Conservation (phyloP, 2,113 vertebrate species). For the Apaloderma vittatum region DNA sequence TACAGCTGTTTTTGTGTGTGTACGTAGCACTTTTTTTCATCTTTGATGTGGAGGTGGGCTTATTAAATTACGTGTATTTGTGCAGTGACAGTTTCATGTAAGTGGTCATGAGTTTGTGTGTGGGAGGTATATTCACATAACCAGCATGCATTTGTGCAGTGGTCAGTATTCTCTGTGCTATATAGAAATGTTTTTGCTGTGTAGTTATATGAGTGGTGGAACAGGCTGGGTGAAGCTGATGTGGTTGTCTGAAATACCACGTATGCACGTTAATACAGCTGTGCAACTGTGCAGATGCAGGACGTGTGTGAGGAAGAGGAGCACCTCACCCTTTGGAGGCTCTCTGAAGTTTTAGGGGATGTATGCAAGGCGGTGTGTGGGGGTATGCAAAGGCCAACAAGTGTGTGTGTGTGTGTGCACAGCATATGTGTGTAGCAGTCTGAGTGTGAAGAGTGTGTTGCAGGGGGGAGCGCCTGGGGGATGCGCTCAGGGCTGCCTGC, state of each 20-base stretch:
- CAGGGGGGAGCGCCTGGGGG: not conserved
- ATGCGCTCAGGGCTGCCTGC: not conserved
- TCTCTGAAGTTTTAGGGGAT: not conserved
- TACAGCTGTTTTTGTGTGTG: not conserved
- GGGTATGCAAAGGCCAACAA: not conserved
- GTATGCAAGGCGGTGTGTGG: rapidly evolving
- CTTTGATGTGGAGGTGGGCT: not conserved
- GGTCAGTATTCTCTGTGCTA: not conserved
- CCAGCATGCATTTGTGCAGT: not conserved
- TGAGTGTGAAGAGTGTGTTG: not conserved
- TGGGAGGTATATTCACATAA: not conserved
- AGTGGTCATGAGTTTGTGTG: not conserved
- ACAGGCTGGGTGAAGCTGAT: not conserved
- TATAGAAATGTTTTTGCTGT: not conserved
- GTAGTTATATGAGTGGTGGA: not conserved
- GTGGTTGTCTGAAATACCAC: not conserved
- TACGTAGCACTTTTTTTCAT: not conserved
- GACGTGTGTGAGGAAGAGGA: not conserved
- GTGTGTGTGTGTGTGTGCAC: not conserved
- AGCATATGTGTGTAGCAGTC: not conserved
- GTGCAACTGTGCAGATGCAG: not conserved
- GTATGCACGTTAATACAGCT: not conserved
- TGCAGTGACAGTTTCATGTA: not conserved
- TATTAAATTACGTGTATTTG: not conserved
- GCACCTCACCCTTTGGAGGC: not conserved